A percentile compares a stretch with the other conserved stretches of the same genome.
phyloP scores from a whole-genome alignment of 2,888 invertebrate species.

The Taphrorychus bicolor region DNA sequence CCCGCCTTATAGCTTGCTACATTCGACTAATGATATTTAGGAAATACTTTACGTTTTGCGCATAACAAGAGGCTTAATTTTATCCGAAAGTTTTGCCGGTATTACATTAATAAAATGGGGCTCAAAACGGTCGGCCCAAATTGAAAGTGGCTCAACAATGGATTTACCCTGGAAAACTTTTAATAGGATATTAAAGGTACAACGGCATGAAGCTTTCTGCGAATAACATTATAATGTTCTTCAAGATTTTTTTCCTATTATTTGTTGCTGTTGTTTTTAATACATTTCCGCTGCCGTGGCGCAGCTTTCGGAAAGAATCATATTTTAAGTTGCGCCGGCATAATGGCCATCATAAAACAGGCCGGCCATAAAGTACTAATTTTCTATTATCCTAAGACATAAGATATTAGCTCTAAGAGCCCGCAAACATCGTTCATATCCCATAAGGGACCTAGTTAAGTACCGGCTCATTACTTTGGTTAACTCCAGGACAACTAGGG shows the following conservation, averaged over 20 bases:
- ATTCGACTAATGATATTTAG: neutral
- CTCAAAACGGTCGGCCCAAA: conserved; percentile 6
- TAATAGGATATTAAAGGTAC: conserved; percentile 15
- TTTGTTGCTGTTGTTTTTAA: neutral
- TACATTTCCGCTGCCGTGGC: neutral
- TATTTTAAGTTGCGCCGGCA: neutral
- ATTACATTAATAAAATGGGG: conserved; percentile 10
- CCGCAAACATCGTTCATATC: conserved; percentile 34
- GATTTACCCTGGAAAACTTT: conserved; percentile 10
- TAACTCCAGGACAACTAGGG: conserved; percentile 32
- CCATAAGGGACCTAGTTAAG: conserved; percentile 33
- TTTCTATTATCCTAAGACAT: conserved; percentile 28
- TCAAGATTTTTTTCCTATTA: neutral
- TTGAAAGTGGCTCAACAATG: conserved; percentile 15
- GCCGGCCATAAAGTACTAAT: conserved; percentile 14
- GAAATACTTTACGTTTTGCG: neutral
- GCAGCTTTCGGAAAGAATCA: neutral
- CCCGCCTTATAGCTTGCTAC: too few relatives aligned
- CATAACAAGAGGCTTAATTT: conserved; percentile 4
- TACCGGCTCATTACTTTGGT: conserved; percentile 36
- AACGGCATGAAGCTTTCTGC: neutral
- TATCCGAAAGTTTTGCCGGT: conserved; percentile 2
- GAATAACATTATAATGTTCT: neutral
- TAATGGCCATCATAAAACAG: conserved; percentile 10
- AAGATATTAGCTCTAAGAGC: conserved; percentile 28